Conservation (phyloP, 2,888 invertebrate species). For the Monochamus alternatus region DNA sequence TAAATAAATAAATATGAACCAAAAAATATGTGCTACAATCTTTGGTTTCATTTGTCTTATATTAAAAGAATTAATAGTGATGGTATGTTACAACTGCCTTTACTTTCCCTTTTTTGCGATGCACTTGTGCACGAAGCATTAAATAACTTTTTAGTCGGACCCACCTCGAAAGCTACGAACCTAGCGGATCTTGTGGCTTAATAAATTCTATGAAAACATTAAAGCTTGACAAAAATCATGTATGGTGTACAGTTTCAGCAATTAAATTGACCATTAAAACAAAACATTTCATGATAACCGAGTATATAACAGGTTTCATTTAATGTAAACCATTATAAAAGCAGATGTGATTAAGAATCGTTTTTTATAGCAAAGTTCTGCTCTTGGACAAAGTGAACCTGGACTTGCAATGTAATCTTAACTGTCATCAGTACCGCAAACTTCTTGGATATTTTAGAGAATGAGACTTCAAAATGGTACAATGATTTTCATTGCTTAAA, state of each 20-base stretch:
- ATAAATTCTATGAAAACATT: conserved; percentile 11
- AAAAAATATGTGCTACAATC: no score
- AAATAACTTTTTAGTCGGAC: no score
- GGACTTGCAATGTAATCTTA: conserved; percentile 28
- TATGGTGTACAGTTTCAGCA: conserved; percentile 16
- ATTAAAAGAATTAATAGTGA: no score
- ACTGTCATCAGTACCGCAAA: conserved; percentile 36
- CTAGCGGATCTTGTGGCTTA: neutral
- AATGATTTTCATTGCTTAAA: no score
- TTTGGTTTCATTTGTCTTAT: no score
- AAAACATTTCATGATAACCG: conserved; percentile 11
- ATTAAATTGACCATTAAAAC: conserved; percentile 8
- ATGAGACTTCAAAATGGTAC: neutral
- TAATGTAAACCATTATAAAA: conserved; percentile 20
- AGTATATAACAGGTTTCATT: conserved; percentile 28
- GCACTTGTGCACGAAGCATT: neutral
- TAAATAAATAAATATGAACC: no score
- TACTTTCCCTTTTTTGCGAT: conserved; percentile 1
- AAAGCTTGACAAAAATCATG: conserved; percentile 20
- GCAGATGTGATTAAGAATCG: conserved; percentile 18
- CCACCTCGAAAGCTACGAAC: no score
- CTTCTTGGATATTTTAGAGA: neutral
- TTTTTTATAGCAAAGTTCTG: conserved; percentile 11
- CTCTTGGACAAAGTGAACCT: conserved; percentile 20
- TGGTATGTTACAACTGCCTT: no score